Percentiles rank a stretch among this genome's conserved stretches.
Evolutionary conservation across 2,113 vertebrate species (phyloP).

Genomic region (Nycticryphes semicollaris): DNA sequence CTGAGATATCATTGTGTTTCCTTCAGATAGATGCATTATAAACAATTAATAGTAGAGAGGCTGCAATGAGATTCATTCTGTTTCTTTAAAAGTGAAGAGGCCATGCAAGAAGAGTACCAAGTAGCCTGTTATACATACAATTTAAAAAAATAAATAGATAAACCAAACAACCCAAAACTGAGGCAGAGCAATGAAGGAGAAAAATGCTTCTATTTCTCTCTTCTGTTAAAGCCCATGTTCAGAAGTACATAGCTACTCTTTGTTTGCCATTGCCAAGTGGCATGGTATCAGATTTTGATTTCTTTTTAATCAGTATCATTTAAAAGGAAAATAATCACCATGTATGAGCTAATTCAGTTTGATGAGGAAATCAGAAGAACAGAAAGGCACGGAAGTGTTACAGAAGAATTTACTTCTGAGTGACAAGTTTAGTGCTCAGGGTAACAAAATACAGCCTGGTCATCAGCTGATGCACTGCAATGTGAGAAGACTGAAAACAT

Average conservation of each 20-base stretch:
- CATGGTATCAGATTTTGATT: not conserved
- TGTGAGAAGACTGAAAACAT: not conserved
- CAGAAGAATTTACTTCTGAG: not conserved
- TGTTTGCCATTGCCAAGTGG: not conserved
- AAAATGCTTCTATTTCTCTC: not conserved
- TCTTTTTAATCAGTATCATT: not conserved
- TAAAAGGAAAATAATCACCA: not conserved
- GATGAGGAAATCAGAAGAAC: not conserved
- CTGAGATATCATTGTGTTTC: constrained; percentile 6
- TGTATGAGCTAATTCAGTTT: not conserved
- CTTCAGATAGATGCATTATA: constrained; percentile 15
- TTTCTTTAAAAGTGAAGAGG: not conserved
- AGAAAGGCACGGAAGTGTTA: not conserved
- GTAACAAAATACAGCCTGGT: not conserved
- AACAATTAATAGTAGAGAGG: not conserved
- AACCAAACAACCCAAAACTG: not conserved
- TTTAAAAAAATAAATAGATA: not conserved
- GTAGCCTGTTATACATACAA: not conserved
- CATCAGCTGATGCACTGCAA: not conserved
- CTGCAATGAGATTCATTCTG: not conserved
- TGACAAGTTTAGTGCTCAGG: not conserved
- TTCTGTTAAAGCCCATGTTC: not conserved
- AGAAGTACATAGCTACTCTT: not conserved
- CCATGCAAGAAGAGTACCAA: not conserved
- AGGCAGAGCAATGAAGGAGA: not conserved